phyloP scores from a whole-genome alignment of 2,113 vertebrate species.

The Cichladusa arquata region DNA sequence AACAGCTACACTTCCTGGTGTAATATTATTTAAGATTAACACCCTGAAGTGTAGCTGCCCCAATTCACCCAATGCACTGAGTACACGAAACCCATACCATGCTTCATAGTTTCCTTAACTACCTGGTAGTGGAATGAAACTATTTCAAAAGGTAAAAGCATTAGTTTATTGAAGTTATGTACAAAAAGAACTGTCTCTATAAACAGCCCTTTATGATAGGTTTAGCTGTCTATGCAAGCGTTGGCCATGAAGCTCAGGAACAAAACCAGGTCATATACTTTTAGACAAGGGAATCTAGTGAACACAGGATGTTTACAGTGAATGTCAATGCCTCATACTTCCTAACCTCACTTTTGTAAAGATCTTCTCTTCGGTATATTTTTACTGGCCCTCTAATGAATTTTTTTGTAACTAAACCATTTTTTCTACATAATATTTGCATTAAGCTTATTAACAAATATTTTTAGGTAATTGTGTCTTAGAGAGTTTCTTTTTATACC shows the following conservation, averaged over 20 bases:
- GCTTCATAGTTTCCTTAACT: slow-evolving; percentile 15
- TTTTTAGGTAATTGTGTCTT: slow-evolving; percentile 69
- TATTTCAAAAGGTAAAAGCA: slow-evolving; percentile 17
- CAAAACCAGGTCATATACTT: slow-evolving; percentile 64
- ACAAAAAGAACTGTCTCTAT: neutral
- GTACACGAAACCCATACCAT: neutral
- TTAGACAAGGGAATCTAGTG: slow-evolving; percentile 73
- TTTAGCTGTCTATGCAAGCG: slow-evolving; percentile 77
- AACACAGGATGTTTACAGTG: slow-evolving; percentile 78
- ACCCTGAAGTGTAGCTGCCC: neutral
- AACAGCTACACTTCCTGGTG: neutral
- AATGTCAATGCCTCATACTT: slow-evolving; percentile 74
- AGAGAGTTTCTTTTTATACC: slow-evolving; percentile 56
- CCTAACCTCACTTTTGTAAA: slow-evolving; percentile 79
- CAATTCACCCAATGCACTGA: slow-evolving; percentile 29
- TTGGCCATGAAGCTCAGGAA: slow-evolving; percentile 75
- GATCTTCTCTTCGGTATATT: slow-evolving; percentile 73
- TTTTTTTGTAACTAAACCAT: slow-evolving; percentile 72
- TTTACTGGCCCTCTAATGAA: slow-evolving; percentile 74
- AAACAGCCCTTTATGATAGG: slow-evolving; percentile 29
- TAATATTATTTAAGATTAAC: neutral
- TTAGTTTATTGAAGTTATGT: slow-evolving; percentile 32
- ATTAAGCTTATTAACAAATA: slow-evolving; percentile 73
- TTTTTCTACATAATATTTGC: slow-evolving; percentile 70
- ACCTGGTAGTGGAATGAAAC: neutral